These are phyloP conservation scores for Spodoptera litura DNA, from an alignment of 1,140 invertebrate genomes.

Conservation along the genomic window DNA sequence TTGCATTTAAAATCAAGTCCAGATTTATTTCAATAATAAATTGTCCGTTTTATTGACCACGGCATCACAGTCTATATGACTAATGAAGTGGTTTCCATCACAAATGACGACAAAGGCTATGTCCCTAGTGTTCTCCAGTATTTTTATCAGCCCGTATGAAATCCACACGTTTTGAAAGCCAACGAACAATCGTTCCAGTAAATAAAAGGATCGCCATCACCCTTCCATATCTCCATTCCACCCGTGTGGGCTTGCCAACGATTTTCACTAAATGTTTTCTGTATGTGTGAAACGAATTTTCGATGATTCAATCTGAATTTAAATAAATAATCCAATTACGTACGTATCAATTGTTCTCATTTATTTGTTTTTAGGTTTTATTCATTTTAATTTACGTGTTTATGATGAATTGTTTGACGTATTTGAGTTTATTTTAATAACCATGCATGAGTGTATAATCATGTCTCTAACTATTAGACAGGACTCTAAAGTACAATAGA, in stretches of 20 bases:
- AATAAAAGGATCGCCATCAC: conserved; percentile 61
- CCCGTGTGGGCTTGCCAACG: conserved; percentile 39
- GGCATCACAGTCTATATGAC: conserved; percentile 3
- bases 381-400: neutral
- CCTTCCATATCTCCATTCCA: conserved; percentile 62
- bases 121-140: conserved; percentile 28
- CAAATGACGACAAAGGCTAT: conserved; percentile 1
- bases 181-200: conserved; percentile 66
- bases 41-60: neutral
- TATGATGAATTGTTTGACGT: too few relatives aligned
- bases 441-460: too few relatives aligned
- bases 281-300: neutral
- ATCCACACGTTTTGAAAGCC: conserved; percentile 61
- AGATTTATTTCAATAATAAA: too few relatives aligned
- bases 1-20: too few relatives aligned
- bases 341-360: neutral
- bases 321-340: neutral
- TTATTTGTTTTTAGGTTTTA: neutral
- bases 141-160: conserved; percentile 62
- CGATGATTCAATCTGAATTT: neutral
- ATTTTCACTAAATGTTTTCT: conserved; percentile 13
- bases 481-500: too few relatives aligned
- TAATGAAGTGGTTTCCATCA: neutral
- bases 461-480: too few relatives aligned
- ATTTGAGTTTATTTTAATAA: too few relatives aligned